Percentiles rank a stretch among this genome's conserved stretches.
phyloP scores from a whole-genome alignment of 2,888 invertebrate species.

The Eristalinus aeneus region DNA sequence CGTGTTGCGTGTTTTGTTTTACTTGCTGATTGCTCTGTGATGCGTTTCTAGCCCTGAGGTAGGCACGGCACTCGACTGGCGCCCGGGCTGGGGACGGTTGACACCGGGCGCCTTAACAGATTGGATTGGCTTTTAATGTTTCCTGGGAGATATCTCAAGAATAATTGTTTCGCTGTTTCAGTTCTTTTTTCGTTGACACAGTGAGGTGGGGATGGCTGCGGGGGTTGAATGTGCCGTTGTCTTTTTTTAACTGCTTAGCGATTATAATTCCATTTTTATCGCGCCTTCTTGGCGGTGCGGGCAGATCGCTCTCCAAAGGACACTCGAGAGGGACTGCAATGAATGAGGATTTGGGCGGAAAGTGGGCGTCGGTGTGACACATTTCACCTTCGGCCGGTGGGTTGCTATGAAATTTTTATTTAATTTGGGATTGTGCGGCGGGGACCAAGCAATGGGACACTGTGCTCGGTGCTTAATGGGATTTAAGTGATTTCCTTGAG shows the following conservation, averaged over 20 bases:
- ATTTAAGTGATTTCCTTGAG: slow-evolving; percentile 61
- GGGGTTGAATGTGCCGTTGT: neutral
- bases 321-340: slow-evolving; percentile 48
- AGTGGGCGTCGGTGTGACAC: slow-evolving; percentile 46
- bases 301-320: slow-evolving; percentile 20
- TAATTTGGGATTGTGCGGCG: slow-evolving; percentile 68
- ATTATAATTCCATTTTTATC: slow-evolving; percentile 70
- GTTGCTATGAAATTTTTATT: slow-evolving; percentile 68
- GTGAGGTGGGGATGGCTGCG: neutral
- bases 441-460: slow-evolving; percentile 17
- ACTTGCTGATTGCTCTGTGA: slow-evolving; percentile 62
- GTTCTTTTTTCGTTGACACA: neutral
- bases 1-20: slow-evolving; percentile 75
- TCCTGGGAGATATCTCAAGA: slow-evolving; percentile 81
- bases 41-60: slow-evolving; percentile 59
- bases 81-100: slow-evolving; percentile 45
- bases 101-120: slow-evolving; percentile 78
- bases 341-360: slow-evolving; percentile 13
- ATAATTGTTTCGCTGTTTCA: slow-evolving; percentile 79
- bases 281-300: neutral
- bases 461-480: slow-evolving; percentile 36
- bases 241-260: slow-evolving; percentile 67
- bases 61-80: slow-evolving; percentile 21
- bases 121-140: slow-evolving; percentile 81
- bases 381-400: slow-evolving; percentile 50